Evolutionary conservation across 2,113 vertebrate genomes (phyloP).

Genomic region (Elephantulus edwardii): DNA sequence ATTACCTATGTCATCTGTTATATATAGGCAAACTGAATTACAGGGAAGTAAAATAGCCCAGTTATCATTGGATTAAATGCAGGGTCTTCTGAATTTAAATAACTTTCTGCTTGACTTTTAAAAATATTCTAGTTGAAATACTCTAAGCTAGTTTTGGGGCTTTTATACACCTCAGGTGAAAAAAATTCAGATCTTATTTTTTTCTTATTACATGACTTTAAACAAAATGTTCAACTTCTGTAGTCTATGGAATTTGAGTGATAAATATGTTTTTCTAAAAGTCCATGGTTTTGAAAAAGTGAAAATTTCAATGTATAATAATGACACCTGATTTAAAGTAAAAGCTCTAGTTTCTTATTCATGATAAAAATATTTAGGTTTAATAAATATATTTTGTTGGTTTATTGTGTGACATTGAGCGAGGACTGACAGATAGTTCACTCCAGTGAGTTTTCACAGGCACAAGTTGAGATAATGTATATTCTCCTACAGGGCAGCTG

Average conservation of each 20-base stretch:
- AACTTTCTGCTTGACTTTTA: background rate
- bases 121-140: conserved; percentile 27
- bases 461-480: too few species aligned
- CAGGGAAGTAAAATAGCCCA: background rate
- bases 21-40: background rate
- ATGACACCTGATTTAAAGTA: background rate
- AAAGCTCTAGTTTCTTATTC: conserved; percentile 13
- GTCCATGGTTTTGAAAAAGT: background rate
- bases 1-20: too few species aligned
- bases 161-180: conserved; percentile 27
- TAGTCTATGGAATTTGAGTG: background rate
- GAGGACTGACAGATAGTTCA: background rate
- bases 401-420: too few species aligned
- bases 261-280: background rate
- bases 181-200: background rate
- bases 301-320: background rate
- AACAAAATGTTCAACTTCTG: background rate
- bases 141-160: background rate
- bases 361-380: background rate
- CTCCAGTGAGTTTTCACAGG: too few species aligned
- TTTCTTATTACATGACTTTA: background rate
- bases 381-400: too few species aligned
- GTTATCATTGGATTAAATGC: background rate
- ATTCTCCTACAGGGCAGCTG: too few species aligned
- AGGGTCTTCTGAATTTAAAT: background rate